Conservation (phyloP, 2,797 vertebrate species). For the Premnoplex brunnescens region DNA sequence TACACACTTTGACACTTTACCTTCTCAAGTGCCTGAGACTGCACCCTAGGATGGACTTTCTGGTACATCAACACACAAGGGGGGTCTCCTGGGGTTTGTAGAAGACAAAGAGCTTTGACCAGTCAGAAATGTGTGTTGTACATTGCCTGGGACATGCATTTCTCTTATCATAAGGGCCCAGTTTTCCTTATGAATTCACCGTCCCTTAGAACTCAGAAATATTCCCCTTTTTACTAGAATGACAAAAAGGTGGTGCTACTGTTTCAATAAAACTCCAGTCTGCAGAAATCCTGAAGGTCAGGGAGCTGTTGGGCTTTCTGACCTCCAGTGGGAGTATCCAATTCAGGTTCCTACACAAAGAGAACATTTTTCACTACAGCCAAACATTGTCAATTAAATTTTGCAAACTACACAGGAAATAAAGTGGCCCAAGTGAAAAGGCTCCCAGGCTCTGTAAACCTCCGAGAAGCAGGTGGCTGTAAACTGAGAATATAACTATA, state of each 20-base stretch:
- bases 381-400: not conserved
- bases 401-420: not conserved
- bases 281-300: not conserved
- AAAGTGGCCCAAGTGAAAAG: not conserved
- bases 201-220: not conserved
- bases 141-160: not conserved
- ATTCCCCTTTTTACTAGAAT: not conserved
- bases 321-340: not conserved
- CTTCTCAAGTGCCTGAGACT: not conserved
- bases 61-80: not conserved
- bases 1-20: not conserved
- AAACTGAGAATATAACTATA: not conserved
- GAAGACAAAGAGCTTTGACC: not conserved
- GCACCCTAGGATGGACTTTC: not conserved
- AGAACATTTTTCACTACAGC: not conserved
- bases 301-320: not conserved
- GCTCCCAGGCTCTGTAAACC: not conserved
- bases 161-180: not conserved
- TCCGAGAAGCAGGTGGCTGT: not conserved
- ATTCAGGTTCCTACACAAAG: not conserved
- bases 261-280: not conserved
- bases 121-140: not conserved
- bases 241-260: not conserved
- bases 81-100: not conserved
- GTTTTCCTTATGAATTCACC: not conserved